phyloP scores from a whole-genome alignment of 1,140 invertebrate species.

The Tribolium castaneum region DNA sequence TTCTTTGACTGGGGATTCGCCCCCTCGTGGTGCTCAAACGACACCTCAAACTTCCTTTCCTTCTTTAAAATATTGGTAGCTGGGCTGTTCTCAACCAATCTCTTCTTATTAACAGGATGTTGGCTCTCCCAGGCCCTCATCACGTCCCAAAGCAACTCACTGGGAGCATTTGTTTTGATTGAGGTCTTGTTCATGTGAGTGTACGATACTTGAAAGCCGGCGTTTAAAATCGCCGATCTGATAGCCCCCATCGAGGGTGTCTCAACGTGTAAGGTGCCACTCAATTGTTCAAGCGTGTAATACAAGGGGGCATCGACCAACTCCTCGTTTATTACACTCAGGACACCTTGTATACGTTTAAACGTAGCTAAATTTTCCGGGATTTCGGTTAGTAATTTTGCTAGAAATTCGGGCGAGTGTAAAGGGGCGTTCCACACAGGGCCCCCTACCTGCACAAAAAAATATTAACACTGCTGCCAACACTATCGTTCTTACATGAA shows the following conservation, averaged over 20 bases:
- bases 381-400: slow-evolving; percentile 64
- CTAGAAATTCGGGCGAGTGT: slow-evolving; percentile 84
- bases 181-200: slow-evolving; percentile 91
- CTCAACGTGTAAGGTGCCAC: slow-evolving; percentile 73
- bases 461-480: neutral
- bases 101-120: slow-evolving; percentile 71
- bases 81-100: slow-evolving; percentile 68
- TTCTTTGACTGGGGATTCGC: slow-evolving; percentile 86
- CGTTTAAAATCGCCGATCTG: slow-evolving; percentile 93
- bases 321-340: slow-evolving; percentile 82
- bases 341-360: slow-evolving; percentile 80
- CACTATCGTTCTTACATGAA: slow-evolving; percentile 70
- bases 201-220: slow-evolving; percentile 91
- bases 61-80: slow-evolving; percentile 70
- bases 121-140: slow-evolving; percentile 82
- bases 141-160: slow-evolving; percentile 92
- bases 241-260: slow-evolving; percentile 74
- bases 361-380: slow-evolving; percentile 74
- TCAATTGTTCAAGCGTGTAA: slow-evolving; percentile 78
- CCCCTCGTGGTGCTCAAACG: slow-evolving; percentile 75
- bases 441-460: slow-evolving; percentile 72
- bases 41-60: slow-evolving; percentile 62
- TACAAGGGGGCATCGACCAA: slow-evolving; percentile 87
- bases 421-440: slow-evolving; percentile 93
- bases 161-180: slow-evolving; percentile 94